Evolutionary conservation across 2,113 vertebrate genomes (phyloP).

Genomic region (Passer montanus): DNA sequence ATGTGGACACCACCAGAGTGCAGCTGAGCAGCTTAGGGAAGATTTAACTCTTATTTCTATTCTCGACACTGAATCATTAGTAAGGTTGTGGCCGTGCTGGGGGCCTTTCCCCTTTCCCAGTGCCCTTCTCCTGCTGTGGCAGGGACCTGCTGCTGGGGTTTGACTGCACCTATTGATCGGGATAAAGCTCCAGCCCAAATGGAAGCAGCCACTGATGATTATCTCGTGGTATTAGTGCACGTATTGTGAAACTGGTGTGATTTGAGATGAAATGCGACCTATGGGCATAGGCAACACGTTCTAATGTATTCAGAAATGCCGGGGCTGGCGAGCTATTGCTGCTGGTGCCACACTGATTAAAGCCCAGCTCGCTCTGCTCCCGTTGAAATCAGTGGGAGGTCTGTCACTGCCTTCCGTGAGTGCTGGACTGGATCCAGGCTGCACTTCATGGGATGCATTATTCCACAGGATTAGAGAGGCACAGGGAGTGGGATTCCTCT

Average conservation of each 20-base stretch:
- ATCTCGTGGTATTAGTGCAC: neutral
- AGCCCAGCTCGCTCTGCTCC: neutral
- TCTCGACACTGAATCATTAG: neutral
- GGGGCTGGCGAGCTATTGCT: neutral
- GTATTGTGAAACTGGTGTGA: neutral
- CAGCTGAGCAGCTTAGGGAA: slow-evolving; percentile 27
- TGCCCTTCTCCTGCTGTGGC: rapidly evolving
- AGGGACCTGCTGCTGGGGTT: neutral
- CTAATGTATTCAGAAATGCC: neutral
- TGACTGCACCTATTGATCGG: neutral
- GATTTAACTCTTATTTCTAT: slow-evolving; percentile 48
- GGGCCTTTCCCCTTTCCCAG: neutral
- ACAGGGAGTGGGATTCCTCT: neutral
- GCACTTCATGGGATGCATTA: neutral
- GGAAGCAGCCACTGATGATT: neutral
- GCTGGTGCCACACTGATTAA: neutral
- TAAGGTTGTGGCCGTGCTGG: neutral
- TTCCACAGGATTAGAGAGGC: neutral
- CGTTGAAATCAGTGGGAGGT: neutral
- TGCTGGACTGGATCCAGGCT: neutral
- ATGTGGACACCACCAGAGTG: neutral
- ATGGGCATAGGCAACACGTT: neutral
- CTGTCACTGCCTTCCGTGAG: neutral
- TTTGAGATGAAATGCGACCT: neutral
- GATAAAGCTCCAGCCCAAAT: neutral